Evolutionary conservation across 2,113 vertebrate genomes (phyloP).

Genomic region (Nothoprocta perdicaria): DNA sequence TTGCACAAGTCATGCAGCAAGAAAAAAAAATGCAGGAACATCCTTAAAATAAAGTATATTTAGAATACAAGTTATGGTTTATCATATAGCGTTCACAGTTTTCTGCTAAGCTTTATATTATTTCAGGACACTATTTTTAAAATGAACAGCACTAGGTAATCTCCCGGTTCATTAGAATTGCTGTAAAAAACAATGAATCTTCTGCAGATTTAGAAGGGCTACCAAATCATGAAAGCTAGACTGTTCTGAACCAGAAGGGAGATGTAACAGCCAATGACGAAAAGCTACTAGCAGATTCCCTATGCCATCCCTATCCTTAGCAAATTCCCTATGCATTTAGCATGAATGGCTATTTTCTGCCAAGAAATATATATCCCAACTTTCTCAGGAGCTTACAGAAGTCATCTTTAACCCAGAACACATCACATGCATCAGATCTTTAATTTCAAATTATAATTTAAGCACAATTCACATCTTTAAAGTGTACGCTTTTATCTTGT

Average conservation of each 20-base stretch:
- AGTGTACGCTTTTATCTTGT: background rate
- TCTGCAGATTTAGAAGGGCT: rapidly evolving
- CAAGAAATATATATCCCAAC: background rate
- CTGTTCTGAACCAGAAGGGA: background rate
- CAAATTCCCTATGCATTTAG: too few species aligned
- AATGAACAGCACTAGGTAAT: background rate
- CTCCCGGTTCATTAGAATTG: background rate
- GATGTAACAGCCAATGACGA: background rate
- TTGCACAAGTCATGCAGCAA: background rate
- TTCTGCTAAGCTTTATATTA: background rate
- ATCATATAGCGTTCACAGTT: background rate
- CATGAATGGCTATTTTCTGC: background rate
- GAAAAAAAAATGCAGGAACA: background rate
- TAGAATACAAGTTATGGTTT: background rate
- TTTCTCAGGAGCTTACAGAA: background rate
- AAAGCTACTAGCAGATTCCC: background rate
- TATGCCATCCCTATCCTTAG: background rate
- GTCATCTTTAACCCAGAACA: background rate
- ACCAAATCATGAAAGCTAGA: background rate
- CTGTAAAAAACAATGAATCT: background rate
- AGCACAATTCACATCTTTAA: background rate
- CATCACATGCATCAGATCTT: too few species aligned
- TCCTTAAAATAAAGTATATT: background rate
- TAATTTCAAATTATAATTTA: background rate
- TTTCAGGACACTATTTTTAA: too few species aligned